A percentile compares a stretch with the other conserved stretches of the same genome.
These are phyloP conservation scores for Bradypus variegatus DNA, from an alignment of 2,797 vertebrate species.

Conservation along the genomic window DNA sequence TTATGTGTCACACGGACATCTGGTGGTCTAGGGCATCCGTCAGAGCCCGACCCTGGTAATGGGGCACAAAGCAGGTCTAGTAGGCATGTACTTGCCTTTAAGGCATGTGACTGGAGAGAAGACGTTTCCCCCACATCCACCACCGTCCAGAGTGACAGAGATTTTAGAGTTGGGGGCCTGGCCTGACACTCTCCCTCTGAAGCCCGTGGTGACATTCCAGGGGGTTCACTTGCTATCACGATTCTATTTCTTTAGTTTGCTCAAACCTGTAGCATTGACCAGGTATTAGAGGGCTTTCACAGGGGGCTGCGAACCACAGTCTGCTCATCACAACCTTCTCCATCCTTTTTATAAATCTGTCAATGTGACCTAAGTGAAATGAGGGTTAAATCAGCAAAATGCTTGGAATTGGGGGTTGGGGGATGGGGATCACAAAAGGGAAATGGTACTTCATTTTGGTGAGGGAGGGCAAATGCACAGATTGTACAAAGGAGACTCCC, in stretches of 20 bases:
- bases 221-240: background rate
- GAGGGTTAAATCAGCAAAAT: background rate
- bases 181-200: background rate
- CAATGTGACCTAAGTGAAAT: background rate
- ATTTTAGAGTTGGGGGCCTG: background rate
- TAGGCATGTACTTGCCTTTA: background rate
- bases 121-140: accelerated
- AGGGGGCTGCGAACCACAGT: background rate
- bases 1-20: background rate
- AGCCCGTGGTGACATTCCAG: background rate
- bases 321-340: background rate
- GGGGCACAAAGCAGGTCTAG: no score
- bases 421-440: background rate
- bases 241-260: background rate
- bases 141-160: background rate
- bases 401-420: background rate
- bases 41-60: background rate
- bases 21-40: no score
- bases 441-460: background rate
- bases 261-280: background rate
- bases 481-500: background rate
- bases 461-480: background rate
- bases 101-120: background rate
- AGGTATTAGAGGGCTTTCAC: background rate
- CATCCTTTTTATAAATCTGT: background rate